Evolutionary conservation across 2,797 vertebrate genomes (phyloP).

Genomic region (Siniperca undulata): DNA sequence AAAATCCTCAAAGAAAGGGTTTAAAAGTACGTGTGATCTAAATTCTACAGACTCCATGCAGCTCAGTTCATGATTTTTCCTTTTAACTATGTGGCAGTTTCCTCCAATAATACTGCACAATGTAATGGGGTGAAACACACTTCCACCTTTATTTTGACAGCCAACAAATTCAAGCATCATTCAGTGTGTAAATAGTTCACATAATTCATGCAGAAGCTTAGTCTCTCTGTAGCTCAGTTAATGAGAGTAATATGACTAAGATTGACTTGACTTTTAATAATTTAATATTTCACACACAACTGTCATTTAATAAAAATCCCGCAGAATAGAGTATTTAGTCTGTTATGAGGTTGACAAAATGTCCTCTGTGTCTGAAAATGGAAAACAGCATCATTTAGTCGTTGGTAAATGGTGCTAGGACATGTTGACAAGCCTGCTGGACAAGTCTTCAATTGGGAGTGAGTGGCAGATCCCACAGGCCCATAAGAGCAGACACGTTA

Average conservation of each 20-base stretch:
- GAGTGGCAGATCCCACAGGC: slow-evolving; percentile 67
- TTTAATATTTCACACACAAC: slow-evolving; percentile 14
- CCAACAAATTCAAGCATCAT: background rate
- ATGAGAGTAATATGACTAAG: slow-evolving; percentile 3
- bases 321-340: background rate
- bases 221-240: slow-evolving; percentile 1
- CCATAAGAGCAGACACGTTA: slow-evolving; percentile 65
- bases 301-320: slow-evolving; percentile 1
- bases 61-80: background rate
- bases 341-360: background rate
- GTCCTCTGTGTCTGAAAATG: background rate
- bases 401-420: slow-evolving; percentile 37
- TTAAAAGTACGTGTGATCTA: background rate
- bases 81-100: background rate
- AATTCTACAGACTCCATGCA: background rate
- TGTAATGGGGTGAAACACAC: background rate
- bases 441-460: slow-evolving; percentile 61
- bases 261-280: background rate
- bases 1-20: background rate
- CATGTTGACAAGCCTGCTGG: slow-evolving; percentile 64
- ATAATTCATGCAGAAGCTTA: background rate
- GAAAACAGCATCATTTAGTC: slow-evolving; percentile 30
- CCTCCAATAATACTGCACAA: background rate
- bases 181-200: background rate
- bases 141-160: slow-evolving; percentile 11